Conservation (phyloP, 1,140 invertebrate genomes). For the Aphaenogaster floridana region DNA sequence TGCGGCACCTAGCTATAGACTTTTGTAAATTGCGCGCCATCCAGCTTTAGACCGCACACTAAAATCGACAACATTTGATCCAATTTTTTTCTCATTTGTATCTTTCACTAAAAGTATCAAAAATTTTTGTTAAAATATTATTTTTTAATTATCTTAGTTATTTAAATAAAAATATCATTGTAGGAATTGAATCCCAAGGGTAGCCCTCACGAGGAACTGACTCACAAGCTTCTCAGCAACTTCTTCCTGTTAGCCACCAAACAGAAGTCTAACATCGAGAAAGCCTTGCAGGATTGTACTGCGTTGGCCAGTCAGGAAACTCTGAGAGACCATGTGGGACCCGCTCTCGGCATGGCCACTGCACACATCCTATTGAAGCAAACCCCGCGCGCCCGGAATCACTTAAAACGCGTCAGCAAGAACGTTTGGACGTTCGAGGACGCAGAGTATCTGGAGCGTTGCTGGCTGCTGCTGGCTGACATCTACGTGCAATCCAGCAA, state of each 20-base stretch:
- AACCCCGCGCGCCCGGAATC: conserved; percentile 95
- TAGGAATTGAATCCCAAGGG: conserved; percentile 92
- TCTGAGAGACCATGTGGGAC: conserved; percentile 93
- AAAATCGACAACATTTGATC: background rate
- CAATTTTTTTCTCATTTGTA: background rate
- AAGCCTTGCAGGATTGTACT: conserved; percentile 94
- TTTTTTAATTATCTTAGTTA: background rate
- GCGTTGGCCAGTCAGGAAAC: conserved; percentile 91
- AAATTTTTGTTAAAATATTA: background rate
- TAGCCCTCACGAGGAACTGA: conserved; percentile 89
- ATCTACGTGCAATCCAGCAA: conserved; percentile 96
- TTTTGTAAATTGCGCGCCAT: too few relatives aligned
- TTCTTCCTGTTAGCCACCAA: conserved; percentile 94
- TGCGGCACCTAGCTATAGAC: too few relatives aligned
- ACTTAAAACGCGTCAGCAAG: conserved; percentile 96
- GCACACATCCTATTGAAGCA: conserved; percentile 96
- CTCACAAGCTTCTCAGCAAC: conserved; percentile 92
- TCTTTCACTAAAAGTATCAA: background rate
- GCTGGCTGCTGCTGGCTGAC: conserved; percentile 97
- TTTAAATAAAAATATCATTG: conserved; percentile 78
- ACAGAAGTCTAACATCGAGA: conserved; percentile 95
- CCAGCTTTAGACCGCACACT: too few relatives aligned
- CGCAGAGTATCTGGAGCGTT: conserved; percentile 97
- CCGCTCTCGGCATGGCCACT: conserved; percentile 95
- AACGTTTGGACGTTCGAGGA: conserved; percentile 97